A percentile compares a stretch with the other conserved stretches of the same genome.
Conservation (phyloP, 2,888 invertebrate species). For the Tromatobia lineatoria region DNA sequence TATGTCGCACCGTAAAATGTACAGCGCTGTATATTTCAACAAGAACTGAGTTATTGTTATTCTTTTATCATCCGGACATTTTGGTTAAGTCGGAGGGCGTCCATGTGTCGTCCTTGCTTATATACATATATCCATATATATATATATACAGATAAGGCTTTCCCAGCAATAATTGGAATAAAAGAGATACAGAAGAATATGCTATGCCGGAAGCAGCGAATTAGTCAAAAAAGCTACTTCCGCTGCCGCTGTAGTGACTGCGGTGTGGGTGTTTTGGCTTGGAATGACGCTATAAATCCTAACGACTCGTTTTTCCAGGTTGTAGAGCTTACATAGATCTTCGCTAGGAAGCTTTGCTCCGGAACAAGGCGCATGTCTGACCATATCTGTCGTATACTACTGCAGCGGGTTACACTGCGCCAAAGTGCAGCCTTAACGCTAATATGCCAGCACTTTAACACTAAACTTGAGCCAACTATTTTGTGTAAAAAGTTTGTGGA, state of each 20-base stretch:
- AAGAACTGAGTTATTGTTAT: neutral
- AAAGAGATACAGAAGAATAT: neutral
- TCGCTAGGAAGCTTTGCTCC: slow-evolving; percentile 4
- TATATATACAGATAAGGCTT: neutral
- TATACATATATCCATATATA: neutral
- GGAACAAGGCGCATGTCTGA: slow-evolving; percentile 17
- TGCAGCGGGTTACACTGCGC: slow-evolving; percentile 9
- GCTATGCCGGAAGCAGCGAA: neutral
- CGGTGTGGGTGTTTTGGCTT: neutral
- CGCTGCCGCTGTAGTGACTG: neutral
- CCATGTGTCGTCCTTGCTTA: neutral
- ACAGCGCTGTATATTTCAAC: neutral
- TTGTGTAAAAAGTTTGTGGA: neutral
- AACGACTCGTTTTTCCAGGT: neutral
- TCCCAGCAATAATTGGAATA: neutral
- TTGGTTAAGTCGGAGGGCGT: neutral
- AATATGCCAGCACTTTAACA: slow-evolving; percentile 38
- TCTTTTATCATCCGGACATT: neutral
- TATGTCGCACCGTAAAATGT: neutral
- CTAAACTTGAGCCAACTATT: slow-evolving; percentile 27
- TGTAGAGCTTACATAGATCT: slow-evolving; percentile 24
- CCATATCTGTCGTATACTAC: slow-evolving; percentile 30
- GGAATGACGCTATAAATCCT: slow-evolving; percentile 34
- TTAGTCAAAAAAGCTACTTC: slow-evolving; percentile 6
- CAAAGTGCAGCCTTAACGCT: neutral